Base-by-base conservation (phyloP, 1,140 invertebrate genomes). In the Melipona quadrifasciata region DNA sequence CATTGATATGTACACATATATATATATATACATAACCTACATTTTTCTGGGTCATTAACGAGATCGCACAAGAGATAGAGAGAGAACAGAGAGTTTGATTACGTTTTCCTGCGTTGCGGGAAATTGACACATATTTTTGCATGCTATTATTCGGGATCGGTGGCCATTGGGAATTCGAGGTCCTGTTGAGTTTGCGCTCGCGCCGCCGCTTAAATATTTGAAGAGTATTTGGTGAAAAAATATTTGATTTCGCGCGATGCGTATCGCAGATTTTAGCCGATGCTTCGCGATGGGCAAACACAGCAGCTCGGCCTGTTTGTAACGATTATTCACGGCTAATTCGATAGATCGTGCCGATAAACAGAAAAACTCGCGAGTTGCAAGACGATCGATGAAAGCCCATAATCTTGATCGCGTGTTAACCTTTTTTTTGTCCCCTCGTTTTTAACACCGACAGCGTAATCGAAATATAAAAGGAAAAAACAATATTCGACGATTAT, bases 271-370 rank as follows among this genome's bases (percentile, higher is more conserved):
- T 75, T 76, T 55, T 21, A 65, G 19, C 17, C 12, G 24, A 0
- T 31, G 12, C 16, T 61, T 24, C 8, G n/a, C 27, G 47, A 31
- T 53, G 16, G 21, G 11, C 27, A 21, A 75, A 75, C 51, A 67
- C 31, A 31, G 31, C 31, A 31, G n/a, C 2, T 16, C 24, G 27
- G 16, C 6, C 21, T 53, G 47, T 75, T 51, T 65, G 51, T 57
- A 80, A 73, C 53, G 68, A 51, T 73, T 82, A 73, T 67, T 76
- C 58, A 76, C 24, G 12, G 53, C 12, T 55, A 65, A 74, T 81
- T 74, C n/a, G 39, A 65, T 58, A 31, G 53, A 78, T 67, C 31
- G 51, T 34, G 14, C 16, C 6, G 51, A 68, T 57, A 75, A 75
- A 75, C 55, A 31, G 27, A 12, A 73, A 31, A 73, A 73, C 53